phyloP scores from a whole-genome alignment of 2,888 invertebrate genomes.

The Cosmia pyralina region DNA sequence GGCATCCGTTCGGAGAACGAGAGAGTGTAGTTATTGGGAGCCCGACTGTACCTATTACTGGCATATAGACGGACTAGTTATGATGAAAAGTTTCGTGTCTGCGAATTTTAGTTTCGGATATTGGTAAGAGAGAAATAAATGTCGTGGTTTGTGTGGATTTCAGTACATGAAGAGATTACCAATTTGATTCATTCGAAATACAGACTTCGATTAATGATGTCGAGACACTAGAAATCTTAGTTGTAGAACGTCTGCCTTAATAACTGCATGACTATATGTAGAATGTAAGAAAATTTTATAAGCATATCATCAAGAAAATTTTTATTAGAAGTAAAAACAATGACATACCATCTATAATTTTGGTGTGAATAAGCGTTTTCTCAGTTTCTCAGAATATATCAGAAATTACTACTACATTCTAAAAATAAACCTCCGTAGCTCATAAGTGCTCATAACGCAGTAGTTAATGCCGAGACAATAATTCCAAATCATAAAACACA shows the following conservation, averaged over 20 bases:
- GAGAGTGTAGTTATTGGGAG: conserved; percentile 67
- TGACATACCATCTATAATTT: background rate
- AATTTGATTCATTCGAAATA: background rate
- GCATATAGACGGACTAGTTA: conserved; percentile 41
- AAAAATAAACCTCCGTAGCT: background rate
- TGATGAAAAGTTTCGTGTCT: conserved; percentile 29
- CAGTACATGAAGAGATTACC: background rate
- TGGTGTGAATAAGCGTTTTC: no score
- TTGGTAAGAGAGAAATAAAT: conserved; percentile 25
- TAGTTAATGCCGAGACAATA: conserved; percentile 42
- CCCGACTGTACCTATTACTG: conserved; percentile 55
- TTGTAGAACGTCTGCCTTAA: background rate
- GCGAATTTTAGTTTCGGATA: conserved; percentile 28
- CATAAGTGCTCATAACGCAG: background rate
- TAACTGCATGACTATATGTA: no score
- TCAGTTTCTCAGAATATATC: background rate
- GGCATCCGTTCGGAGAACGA: conserved; percentile 66
- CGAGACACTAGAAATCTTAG: background rate
- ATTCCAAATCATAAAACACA: conserved; percentile 41
- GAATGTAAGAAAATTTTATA: no score
- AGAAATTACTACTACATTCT: background rate
- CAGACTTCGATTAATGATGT: background rate
- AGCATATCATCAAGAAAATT: no score
- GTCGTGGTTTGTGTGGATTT: background rate
- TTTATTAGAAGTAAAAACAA: background rate